Conservation (phyloP, 2,797 vertebrate genomes). For the Liparis tanakae region DNA sequence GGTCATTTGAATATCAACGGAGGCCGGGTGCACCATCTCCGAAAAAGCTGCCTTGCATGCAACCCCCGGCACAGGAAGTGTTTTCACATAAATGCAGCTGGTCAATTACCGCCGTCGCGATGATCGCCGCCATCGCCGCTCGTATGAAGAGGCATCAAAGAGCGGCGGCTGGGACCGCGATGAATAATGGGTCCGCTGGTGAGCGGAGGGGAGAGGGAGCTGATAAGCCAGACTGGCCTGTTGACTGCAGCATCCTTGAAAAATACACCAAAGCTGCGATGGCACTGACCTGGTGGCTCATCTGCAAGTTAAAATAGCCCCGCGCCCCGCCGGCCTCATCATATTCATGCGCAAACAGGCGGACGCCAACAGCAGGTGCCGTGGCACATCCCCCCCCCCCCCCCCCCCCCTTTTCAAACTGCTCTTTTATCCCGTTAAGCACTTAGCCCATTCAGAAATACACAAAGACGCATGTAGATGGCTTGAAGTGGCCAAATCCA, state of each 20-base stretch:
- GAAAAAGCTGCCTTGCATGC: slow-evolving; percentile 41
- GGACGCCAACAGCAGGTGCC: slow-evolving; percentile 77
- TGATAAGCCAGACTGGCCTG: slow-evolving; percentile 74
- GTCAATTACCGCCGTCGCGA: slow-evolving; percentile 76
- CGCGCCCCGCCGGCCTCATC: slow-evolving; percentile 69
- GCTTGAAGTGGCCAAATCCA: slow-evolving; percentile 73
- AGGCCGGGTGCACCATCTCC: slow-evolving; percentile 27
- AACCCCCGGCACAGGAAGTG: slow-evolving; percentile 66
- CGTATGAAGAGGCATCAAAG: slow-evolving; percentile 80
- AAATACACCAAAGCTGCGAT: slow-evolving; percentile 75
- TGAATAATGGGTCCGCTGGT: slow-evolving; percentile 72
- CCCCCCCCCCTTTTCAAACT: slow-evolving; percentile 67
- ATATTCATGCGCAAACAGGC: slow-evolving; percentile 82
- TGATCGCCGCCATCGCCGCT: slow-evolving; percentile 75
- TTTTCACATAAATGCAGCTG: slow-evolving; percentile 73
- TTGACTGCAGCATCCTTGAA: slow-evolving; percentile 80
- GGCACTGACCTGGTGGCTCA: slow-evolving; percentile 80
- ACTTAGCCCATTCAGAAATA: slow-evolving; percentile 78
- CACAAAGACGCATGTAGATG: slow-evolving; percentile 78
- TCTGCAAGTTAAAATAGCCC: slow-evolving; percentile 85
- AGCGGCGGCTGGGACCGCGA: slow-evolving; percentile 53
- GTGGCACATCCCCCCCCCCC: slow-evolving; percentile 63
- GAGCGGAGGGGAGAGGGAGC: slow-evolving; percentile 64
- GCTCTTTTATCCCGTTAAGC: slow-evolving; percentile 82
- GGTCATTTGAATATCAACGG: slow-evolving; percentile 73